Conservation (phyloP, 2,797 vertebrate species). For the Gadopsis bispinosus region DNA sequence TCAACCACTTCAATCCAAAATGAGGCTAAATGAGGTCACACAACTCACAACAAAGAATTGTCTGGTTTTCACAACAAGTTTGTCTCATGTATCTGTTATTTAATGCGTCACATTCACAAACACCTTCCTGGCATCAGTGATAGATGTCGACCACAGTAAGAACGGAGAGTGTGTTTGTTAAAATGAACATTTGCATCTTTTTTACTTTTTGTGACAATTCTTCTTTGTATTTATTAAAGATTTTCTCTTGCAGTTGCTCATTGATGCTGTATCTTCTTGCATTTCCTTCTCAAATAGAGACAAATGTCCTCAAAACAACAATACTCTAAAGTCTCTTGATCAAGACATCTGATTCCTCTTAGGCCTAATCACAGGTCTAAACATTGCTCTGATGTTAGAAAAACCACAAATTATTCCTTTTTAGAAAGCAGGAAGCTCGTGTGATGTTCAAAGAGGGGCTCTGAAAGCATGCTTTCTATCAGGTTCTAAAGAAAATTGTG, state of each 20-base stretch:
- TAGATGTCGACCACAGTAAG: not conserved
- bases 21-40: conserved; percentile 10
- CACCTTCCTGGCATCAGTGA: conserved; percentile 20
- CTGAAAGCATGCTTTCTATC: too few relatives aligned
- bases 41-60: not conserved
- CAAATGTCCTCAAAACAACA: not conserved
- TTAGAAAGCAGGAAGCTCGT: not conserved
- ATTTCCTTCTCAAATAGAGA: not conserved
- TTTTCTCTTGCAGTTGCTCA: not conserved
- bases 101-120: not conserved
- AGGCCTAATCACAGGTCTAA: too few relatives aligned
- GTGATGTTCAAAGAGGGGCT: not conserved
- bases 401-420: too few relatives aligned
- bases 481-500: too few relatives aligned
- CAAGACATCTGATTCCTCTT: not conserved
- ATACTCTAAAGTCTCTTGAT: not conserved
- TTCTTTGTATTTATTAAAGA: not conserved
- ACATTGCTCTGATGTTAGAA: too few relatives aligned
- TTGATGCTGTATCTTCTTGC: not conserved
- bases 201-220: too few relatives aligned
- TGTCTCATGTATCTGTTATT: conserved; percentile 9
- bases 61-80: not conserved
- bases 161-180: not conserved
- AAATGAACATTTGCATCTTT: not conserved
- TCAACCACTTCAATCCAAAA: not conserved